These are phyloP conservation scores for Cricetomys ansorgei DNA, from an alignment of 2,113 vertebrate genomes.

Conservation along the genomic window DNA sequence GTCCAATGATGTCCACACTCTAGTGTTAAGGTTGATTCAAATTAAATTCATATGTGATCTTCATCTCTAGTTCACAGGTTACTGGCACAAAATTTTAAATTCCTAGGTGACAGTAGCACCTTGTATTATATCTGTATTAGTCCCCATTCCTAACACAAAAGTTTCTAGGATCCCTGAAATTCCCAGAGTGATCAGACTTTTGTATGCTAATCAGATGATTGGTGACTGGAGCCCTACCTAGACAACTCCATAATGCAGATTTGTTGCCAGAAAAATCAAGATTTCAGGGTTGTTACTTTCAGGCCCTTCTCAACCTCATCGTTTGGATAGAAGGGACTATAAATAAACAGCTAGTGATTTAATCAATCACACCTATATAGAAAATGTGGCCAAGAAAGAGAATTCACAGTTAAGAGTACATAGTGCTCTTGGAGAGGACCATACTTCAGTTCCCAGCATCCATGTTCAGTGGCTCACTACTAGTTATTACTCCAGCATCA, in stretches of 20 bases:
- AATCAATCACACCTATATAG: no score
- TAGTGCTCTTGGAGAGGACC: background rate
- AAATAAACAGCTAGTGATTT: no score
- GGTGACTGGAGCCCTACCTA: background rate
- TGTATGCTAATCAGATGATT: background rate
- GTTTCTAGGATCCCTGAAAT: background rate
- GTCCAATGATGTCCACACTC: background rate
- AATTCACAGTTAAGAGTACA: background rate
- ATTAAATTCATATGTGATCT: background rate
- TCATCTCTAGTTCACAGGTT: background rate
- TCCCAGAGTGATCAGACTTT: background rate
- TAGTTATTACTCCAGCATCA: no score
- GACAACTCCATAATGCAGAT: background rate
- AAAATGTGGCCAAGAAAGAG: no score
- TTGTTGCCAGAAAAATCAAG: background rate
- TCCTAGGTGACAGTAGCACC: background rate
- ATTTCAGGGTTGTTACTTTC: background rate
- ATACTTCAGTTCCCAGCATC: no score
- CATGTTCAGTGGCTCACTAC: no score
- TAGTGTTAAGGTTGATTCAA: background rate
- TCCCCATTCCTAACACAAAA: background rate
- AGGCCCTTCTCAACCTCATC: background rate
- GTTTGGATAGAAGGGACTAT: no score
- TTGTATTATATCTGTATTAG: background rate
- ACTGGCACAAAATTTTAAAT: background rate